Evolutionary conservation across 2,888 invertebrate genomes (phyloP).

Genomic region (Coelogynopora nodosa): DNA sequence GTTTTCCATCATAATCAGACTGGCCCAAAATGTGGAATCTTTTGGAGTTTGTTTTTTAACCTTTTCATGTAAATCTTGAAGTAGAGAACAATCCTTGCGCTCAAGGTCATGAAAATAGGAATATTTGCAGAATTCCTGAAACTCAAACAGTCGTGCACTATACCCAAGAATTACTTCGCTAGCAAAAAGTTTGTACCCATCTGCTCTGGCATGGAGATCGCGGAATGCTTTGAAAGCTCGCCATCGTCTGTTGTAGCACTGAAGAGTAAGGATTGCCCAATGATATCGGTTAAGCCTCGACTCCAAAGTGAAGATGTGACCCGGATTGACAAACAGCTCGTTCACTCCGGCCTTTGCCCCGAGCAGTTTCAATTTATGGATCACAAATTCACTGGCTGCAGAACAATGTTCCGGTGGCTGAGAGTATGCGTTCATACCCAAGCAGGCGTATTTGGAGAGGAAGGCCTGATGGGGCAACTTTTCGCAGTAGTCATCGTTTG

Average conservation of each 20-base stretch:
- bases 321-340: neutral
- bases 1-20: neutral
- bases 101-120: neutral
- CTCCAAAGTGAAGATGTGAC: neutral
- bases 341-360: neutral
- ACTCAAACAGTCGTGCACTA: neutral
- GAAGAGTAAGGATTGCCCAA: neutral
- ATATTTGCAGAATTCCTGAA: neutral
- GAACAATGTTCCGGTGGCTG: neutral
- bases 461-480: neutral
- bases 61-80: neutral
- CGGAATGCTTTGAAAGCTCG: neutral
- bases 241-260: neutral
- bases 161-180: neutral
- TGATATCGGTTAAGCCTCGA: neutral
- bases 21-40: neutral
- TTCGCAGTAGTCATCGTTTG: neutral
- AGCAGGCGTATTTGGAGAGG: neutral
- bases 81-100: neutral
- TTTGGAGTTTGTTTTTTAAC: conserved; percentile 3
- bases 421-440: neutral
- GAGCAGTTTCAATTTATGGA: neutral
- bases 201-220: neutral
- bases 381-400: neutral
- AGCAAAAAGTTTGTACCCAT: neutral